A percentile compares a stretch with the other conserved stretches of the same genome.
Evolutionary conservation across 2,888 invertebrate genomes (phyloP).

Genomic region (Parascotia fuliginaria): DNA sequence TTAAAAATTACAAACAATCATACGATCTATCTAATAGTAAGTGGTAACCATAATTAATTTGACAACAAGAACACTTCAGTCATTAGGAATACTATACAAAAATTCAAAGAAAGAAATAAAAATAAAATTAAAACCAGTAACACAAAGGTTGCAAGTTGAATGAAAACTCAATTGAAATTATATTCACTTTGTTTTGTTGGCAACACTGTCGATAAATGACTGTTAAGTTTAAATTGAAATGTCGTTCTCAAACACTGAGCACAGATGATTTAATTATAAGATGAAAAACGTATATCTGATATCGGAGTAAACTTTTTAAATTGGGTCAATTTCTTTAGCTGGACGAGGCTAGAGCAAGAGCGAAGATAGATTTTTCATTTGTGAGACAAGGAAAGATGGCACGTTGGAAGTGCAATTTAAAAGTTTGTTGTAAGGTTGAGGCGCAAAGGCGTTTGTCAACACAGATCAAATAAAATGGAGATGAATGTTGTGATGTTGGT

Average conservation of each 20-base stretch:
- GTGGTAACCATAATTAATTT: too few relatives aligned
- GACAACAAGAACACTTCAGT: too few relatives aligned
- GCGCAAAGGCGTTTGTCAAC: constrained; percentile 26
- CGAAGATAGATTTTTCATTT: constrained; percentile 1
- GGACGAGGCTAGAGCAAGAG: constrained; percentile 31
- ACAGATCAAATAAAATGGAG: constrained; percentile 29
- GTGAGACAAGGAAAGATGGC: constrained; percentile 19
- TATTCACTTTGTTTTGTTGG: constrained; percentile 31
- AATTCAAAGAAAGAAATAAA: too few relatives aligned
- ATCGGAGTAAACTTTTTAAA: constrained; percentile 36
- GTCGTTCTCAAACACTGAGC: constrained; percentile 36
- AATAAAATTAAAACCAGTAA: too few relatives aligned
- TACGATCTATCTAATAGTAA: too few relatives aligned
- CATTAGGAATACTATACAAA: background rate
- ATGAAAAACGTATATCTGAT: constrained; percentile 31
- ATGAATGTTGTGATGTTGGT: constrained; percentile 25
- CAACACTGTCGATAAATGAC: constrained; percentile 33
- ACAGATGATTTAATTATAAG: constrained; percentile 39
- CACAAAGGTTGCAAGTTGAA: constrained; percentile 11
- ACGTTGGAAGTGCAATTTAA: constrained; percentile 34
- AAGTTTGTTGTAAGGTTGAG: constrained; percentile 29
- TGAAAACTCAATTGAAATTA: constrained; percentile 35
- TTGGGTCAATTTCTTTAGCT: constrained; percentile 37
- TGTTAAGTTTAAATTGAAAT: constrained; percentile 45
- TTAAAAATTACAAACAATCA: too few relatives aligned